Base-by-base conservation (phyloP, 2,888 invertebrate species). In the Spodoptera littoralis region DNA sequence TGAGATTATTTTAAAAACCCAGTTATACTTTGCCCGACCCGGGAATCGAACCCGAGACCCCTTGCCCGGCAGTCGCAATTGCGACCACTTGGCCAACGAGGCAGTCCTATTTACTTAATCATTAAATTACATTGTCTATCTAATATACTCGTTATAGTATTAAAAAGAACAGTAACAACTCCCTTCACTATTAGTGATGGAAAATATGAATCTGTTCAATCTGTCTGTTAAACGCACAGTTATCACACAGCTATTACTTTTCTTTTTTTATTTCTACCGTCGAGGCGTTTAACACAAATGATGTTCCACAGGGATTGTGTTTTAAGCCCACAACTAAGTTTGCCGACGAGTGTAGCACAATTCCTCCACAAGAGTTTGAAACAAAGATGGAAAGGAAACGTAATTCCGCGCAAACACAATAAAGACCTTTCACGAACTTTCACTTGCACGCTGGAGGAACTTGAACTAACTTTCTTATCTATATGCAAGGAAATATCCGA, bases 381-480 rank as follows among this genome's bases (percentile, higher is more conserved):
- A 88, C 83, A 84, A 86, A 84, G 85, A 87, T 81, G 82, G 84
- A 81, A 83, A 83, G 81, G 83, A 84, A 88, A 87, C 83, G 78
- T 83, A 89, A 88, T 88, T 85, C 79, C 72, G 51, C 71, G 72
- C 81, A 84, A 89, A 89, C 86, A 83, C 83, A 88, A 87, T 89
- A 86, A 87, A 88, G 83, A 84, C 84, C 79, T 85, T 84, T 85
- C 81, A 77, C 77, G 63, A 88, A 88, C 84, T 88, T 87, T 85
- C 82, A 79, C 83, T 84, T 67, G 79, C 77, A 82, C 84, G 52
- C 44, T 45, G 47, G 24, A 24, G 24, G 6, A 77, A 71, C 64
- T 74, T 59, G 3, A 43, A 50, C 48, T 59, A 50, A 78, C 73
- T 81, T 77, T 70, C 58, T 73, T 79, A 72, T 80, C 76, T 70